phyloP scores from a whole-genome alignment of 2,113 vertebrate genomes.

The Arenaria interpres region DNA sequence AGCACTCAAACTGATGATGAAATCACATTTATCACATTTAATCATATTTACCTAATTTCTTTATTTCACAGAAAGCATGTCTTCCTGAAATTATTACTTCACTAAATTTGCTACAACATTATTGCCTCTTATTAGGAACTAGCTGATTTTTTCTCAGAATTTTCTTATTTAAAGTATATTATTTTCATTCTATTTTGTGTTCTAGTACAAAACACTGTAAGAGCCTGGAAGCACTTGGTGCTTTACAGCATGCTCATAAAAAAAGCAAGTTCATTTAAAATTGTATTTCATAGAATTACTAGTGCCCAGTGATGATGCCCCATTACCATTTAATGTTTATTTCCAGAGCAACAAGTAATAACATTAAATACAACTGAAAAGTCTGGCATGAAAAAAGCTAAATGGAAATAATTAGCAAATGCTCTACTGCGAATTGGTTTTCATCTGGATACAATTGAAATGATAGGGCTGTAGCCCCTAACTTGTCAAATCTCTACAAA shows the following conservation, averaged over 20 bases:
- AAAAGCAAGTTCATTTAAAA: neutral
- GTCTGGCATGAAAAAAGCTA: neutral
- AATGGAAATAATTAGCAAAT: neutral
- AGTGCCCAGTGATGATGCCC: neutral
- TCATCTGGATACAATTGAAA: neutral
- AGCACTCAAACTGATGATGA: neutral
- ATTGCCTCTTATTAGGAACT: neutral
- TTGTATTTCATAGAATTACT: neutral
- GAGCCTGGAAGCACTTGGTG: neutral
- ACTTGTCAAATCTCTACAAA: neutral
- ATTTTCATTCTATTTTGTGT: neutral
- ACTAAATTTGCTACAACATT: neutral
- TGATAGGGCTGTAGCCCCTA: neutral
- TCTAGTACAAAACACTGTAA: neutral
- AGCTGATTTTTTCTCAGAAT: neutral
- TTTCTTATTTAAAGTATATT: neutral
- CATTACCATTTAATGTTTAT: neutral
- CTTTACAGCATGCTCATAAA: neutral
- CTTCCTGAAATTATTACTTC: neutral
- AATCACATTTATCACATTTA: neutral
- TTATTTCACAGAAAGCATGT: neutral
- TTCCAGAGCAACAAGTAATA: neutral
- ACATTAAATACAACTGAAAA: neutral
- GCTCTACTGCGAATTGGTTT: neutral
- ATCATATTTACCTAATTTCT: neutral